Evolutionary conservation across 2,797 vertebrate genomes (phyloP).

Genomic region (Lycodopsis pacificus): DNA sequence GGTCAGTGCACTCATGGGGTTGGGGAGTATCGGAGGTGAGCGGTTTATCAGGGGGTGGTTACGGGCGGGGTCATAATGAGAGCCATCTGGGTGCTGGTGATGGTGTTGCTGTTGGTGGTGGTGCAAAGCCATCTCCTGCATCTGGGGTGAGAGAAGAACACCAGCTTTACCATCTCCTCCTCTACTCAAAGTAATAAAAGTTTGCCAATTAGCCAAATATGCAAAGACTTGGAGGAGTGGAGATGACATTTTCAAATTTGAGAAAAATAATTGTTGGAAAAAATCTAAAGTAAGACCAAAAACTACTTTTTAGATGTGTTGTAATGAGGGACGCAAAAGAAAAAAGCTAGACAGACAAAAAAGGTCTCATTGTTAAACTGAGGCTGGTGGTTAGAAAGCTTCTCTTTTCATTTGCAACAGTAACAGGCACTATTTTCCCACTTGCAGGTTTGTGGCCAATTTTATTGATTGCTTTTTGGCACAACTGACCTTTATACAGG

Average conservation of each 20-base stretch:
- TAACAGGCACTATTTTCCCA: conserved; percentile 14
- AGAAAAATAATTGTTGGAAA: conserved; percentile 31
- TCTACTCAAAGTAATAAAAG: conserved; percentile 50
- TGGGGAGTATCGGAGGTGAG: conserved; percentile 90
- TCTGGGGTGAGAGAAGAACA: conserved; percentile 91
- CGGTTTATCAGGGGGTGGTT: conserved; percentile 93
- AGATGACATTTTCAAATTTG: conserved; percentile 61
- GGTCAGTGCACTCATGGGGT: conserved; percentile 95
- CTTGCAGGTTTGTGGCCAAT: not conserved
- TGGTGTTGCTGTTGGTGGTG: conserved; percentile 79
- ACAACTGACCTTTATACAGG: not conserved
- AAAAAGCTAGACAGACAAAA: not conserved
- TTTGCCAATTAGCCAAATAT: conserved; percentile 79
- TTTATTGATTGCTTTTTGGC: not conserved
- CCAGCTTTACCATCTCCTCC: conserved; percentile 83
- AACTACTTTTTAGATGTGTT: not conserved
- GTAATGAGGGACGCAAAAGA: conserved; percentile 21
- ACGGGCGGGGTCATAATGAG: conserved; percentile 91
- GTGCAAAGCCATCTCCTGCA: conserved; percentile 98
- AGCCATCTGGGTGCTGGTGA: conserved; percentile 85
- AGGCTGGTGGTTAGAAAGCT: conserved; percentile 32
- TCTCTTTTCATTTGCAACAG: conserved; percentile 10
- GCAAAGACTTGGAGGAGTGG: conserved; percentile 41
- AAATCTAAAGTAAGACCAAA: conserved; percentile 7
- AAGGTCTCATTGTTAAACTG: conserved; percentile 13